These are phyloP conservation scores for Propithecus deckenii DNA, from an alignment of 2,797 vertebrate species.

Conservation along the genomic window DNA sequence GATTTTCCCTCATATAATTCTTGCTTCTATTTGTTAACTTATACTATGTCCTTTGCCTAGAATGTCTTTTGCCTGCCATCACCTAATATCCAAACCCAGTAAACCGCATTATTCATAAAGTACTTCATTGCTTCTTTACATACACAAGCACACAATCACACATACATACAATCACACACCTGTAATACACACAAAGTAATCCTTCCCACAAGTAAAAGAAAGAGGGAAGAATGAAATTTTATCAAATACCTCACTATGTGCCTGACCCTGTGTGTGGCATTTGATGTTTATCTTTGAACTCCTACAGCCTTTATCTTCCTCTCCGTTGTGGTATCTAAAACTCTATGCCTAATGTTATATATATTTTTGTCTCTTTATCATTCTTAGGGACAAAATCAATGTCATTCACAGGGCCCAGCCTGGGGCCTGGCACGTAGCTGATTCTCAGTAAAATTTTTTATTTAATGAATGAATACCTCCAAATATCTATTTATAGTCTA, in stretches of 20 bases:
- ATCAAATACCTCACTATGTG: neutral
- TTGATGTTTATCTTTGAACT: neutral
- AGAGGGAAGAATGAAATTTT: neutral
- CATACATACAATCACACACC: neutral
- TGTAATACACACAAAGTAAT: neutral
- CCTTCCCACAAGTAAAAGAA: neutral
- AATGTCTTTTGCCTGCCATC: neutral
- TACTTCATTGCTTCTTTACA: neutral
- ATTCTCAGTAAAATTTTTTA: neutral
- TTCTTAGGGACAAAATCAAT: neutral
- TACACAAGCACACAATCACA: neutral
- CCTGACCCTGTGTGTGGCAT: neutral
- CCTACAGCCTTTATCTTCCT: neutral
- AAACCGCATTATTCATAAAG: neutral
- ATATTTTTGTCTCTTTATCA: neutral
- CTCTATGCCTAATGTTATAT: neutral
- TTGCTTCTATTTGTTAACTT: neutral
- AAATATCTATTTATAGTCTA: neutral
- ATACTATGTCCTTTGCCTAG: neutral
- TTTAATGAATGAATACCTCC: conserved; percentile 10
- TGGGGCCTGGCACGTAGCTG: neutral
- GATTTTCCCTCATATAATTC: neutral
- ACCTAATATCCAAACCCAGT: neutral
- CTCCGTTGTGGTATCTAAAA: neutral
- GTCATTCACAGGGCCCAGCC: neutral